Conservation (phyloP, 2,113 vertebrate genomes). For the Callopanchax toddi region DNA sequence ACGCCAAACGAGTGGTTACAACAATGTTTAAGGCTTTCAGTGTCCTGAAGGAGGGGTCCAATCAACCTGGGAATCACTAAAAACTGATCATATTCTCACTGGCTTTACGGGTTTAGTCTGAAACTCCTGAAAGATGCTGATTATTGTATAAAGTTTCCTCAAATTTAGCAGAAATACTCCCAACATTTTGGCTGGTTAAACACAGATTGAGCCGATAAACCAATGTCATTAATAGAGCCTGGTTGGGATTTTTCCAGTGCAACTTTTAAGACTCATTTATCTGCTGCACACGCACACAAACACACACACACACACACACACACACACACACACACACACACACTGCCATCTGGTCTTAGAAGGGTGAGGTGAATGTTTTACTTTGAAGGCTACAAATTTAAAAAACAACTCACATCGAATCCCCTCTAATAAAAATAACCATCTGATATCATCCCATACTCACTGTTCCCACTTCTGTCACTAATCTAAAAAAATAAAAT, state of each 20-base stretch:
- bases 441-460: too few species aligned
- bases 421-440: background rate
- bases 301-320: background rate
- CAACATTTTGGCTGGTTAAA: too few species aligned
- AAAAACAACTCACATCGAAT: background rate
- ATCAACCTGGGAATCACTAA: slow-evolving; percentile 55
- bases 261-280: background rate
- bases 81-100: background rate
- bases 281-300: background rate
- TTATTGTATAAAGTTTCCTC: too few species aligned
- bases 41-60: slow-evolving; percentile 77
- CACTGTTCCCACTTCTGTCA: too few species aligned
- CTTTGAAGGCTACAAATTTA: slow-evolving; percentile 44
- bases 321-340: slow-evolving; percentile 1
- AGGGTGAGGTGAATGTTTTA: too few species aligned
- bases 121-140: too few species aligned
- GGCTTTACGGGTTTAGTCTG: too few species aligned
- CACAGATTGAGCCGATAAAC: too few species aligned
- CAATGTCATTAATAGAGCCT: background rate
- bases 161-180: too few species aligned
- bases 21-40: slow-evolving; percentile 83
- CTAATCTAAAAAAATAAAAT: too few species aligned
- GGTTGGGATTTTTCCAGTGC: background rate
- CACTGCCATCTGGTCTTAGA: background rate
- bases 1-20: too few species aligned